phyloP scores from a whole-genome alignment of 2,797 vertebrate genomes.

The Sylvia borin region DNA sequence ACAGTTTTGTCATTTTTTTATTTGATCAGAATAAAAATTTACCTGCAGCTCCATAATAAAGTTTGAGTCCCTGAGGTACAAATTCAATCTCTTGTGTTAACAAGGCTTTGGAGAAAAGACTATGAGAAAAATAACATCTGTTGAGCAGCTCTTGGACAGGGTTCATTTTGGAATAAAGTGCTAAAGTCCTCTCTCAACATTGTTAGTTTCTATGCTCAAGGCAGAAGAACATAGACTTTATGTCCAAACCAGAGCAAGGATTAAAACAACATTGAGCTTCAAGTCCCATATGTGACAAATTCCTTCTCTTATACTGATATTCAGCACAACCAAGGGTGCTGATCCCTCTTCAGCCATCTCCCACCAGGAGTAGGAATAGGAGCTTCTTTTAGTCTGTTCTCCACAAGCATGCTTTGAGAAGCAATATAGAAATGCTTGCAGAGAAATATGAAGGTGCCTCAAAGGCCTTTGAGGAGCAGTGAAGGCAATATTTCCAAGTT shows the following conservation, averaged over 20 bases:
- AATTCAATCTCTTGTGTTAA: conserved; percentile 42
- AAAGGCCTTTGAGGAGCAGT: neutral
- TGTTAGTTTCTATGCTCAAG: neutral
- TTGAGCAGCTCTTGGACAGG: neutral
- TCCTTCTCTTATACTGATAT: neutral
- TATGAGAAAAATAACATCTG: conserved; percentile 39
- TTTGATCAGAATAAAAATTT: conserved; percentile 31
- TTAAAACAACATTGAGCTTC: neutral
- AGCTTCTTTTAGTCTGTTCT: neutral
- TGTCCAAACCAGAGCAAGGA: neutral
- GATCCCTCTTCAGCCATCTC: neutral
- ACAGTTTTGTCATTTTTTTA: neutral
- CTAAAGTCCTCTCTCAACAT: neutral
- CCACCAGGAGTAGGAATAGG: neutral
- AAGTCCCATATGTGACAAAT: neutral
- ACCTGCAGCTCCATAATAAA: conserved; percentile 9
- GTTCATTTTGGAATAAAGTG: neutral
- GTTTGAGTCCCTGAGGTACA: conserved; percentile 15
- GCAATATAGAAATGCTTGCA: neutral
- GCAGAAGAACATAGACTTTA: conserved; percentile 4
- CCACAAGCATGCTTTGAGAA: neutral
- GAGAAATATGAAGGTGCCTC: neutral
- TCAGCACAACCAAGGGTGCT: neutral
- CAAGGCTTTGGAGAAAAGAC: conserved; percentile 35
- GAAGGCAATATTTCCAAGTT: conserved; percentile 3